phyloP scores from a whole-genome alignment of 1,140 invertebrate species.

The Drusus annulatus region DNA sequence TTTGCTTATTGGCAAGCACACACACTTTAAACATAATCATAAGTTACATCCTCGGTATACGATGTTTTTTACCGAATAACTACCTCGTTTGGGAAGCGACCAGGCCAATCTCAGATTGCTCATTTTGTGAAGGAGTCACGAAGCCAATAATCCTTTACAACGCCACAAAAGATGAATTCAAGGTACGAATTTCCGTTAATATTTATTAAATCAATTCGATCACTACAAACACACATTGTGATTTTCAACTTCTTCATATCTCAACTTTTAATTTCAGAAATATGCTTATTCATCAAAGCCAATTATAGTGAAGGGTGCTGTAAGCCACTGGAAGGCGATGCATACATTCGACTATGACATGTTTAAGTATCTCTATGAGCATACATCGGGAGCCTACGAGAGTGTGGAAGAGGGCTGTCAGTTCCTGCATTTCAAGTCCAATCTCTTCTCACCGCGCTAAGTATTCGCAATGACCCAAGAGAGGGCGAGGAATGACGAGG shows the following conservation, averaged over 20 bases:
- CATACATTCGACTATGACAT: constrained; percentile 81
- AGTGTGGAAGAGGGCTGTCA: constrained; percentile 86
- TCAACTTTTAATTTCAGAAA: constrained; percentile 60
- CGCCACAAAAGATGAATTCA: constrained; percentile 78
- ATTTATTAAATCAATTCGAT: too few relatives aligned
- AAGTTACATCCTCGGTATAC: constrained; percentile 68
- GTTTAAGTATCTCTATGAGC: constrained; percentile 83
- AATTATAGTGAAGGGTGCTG: constrained; percentile 85
- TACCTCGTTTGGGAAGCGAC: constrained; percentile 89
- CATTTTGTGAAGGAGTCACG: constrained; percentile 78
- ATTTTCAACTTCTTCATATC: too few relatives aligned
- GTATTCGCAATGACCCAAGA: constrained; percentile 84
- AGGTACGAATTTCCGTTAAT: constrained; percentile 59
- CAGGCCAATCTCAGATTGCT: constrained; percentile 85
- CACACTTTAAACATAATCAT: constrained; percentile 46
- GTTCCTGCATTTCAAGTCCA: constrained; percentile 91
- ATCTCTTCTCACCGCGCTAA: constrained; percentile 83
- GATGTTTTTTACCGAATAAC: constrained; percentile 87
- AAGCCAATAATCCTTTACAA: constrained; percentile 78
- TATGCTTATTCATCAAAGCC: constrained; percentile 87
- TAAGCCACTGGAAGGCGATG: constrained; percentile 84
- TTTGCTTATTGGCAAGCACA: constrained; percentile 41
- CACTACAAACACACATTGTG: too few relatives aligned
- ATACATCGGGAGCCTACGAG: constrained; percentile 76
- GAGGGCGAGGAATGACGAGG: constrained; percentile 75